These are phyloP conservation scores for Chionomys nivalis DNA, from an alignment of 2,113 vertebrate genomes.

Conservation along the genomic window DNA sequence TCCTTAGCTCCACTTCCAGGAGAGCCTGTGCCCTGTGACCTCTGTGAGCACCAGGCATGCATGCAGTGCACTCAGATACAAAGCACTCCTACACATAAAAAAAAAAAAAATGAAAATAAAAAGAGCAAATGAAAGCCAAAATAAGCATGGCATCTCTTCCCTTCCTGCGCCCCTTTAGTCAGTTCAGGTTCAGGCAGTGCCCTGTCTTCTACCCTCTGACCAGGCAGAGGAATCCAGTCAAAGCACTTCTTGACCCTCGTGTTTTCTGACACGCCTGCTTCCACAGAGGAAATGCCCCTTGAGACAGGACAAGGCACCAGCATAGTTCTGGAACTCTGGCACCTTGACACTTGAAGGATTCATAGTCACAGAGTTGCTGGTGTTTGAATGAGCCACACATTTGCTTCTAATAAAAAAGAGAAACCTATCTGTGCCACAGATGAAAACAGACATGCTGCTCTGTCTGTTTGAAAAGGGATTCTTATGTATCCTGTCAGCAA, in stretches of 20 bases:
- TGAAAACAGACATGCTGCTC: not conserved
- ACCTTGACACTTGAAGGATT: not conserved
- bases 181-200: not conserved
- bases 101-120: constrained; percentile 30
- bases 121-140: constrained; percentile 12
- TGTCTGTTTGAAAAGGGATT: not conserved
- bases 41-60: not conserved
- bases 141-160: not conserved
- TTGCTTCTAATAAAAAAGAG: not conserved
- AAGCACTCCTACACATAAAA: not conserved
- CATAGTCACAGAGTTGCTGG: not conserved
- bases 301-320: not conserved
- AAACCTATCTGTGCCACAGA: not conserved
- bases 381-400: not conserved
- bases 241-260: not conserved
- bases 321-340: not conserved
- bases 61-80: not conserved
- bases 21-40: not conserved
- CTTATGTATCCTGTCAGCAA: not conserved
- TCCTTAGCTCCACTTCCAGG: not conserved
- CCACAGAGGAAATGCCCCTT: not conserved
- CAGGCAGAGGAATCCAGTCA: not conserved
- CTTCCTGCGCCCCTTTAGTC: not conserved
- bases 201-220: not conserved
- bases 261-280: not conserved